Percentiles rank a stretch among this genome's conserved stretches.
phyloP scores from a whole-genome alignment of 2,113 vertebrate species.

The Lophura nycthemera region DNA sequence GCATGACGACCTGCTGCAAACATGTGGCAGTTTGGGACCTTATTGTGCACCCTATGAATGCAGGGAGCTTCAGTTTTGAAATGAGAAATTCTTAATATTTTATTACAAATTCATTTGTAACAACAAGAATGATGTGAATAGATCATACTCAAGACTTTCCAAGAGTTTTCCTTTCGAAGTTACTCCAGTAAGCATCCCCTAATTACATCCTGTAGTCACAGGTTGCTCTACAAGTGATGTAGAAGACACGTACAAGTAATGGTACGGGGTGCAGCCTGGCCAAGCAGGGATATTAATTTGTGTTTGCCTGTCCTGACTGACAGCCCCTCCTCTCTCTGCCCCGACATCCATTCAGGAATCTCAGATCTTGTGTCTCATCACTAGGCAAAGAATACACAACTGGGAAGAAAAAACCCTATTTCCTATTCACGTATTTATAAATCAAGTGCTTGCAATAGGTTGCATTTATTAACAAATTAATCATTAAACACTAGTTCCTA shows the following conservation, averaged over 20 bases:
- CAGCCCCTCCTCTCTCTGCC: background rate
- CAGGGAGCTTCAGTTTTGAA: background rate
- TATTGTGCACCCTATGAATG: rapidly evolving
- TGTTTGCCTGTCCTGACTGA: background rate
- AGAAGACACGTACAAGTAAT: background rate
- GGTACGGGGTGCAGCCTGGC: background rate
- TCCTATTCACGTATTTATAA: background rate
- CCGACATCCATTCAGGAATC: background rate
- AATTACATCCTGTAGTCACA: background rate
- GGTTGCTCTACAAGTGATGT: background rate
- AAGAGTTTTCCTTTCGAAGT: background rate
- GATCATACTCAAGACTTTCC: background rate
- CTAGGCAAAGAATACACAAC: background rate
- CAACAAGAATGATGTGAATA: background rate
- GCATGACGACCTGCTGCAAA: background rate
- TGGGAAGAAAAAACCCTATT: background rate
- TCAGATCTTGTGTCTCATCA: background rate
- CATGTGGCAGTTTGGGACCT: background rate
- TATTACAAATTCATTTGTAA: background rate
- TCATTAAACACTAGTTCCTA: background rate
- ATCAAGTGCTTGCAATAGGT: background rate
- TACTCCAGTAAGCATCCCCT: background rate
- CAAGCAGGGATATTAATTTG: background rate
- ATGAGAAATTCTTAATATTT: background rate
- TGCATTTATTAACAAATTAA: background rate